Conservation (phyloP, 2,797 vertebrate genomes). For the Stomatorhinus walkeri region DNA sequence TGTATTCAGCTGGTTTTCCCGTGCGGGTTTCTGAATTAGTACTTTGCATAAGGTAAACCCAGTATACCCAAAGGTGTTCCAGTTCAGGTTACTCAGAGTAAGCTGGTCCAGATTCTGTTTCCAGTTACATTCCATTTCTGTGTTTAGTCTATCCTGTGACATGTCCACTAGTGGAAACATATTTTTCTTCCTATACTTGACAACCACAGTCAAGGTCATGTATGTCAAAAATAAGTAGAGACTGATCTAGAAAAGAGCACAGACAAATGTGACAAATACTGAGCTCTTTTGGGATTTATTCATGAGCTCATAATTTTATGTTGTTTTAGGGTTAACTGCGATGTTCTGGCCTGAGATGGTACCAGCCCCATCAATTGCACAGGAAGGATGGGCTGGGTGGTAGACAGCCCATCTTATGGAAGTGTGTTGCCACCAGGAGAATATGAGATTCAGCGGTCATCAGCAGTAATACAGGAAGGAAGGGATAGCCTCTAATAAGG, state of each 20-base stretch:
- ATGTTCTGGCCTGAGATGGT: background rate
- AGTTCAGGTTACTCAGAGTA: background rate
- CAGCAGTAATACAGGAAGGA: conserved; percentile 7
- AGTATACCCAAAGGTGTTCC: background rate
- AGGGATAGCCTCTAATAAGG: background rate
- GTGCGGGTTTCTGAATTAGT: background rate
- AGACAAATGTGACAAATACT: background rate
- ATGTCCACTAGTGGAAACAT: background rate
- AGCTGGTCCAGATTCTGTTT: background rate
- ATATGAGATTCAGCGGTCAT: background rate
- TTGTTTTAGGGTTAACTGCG: background rate
- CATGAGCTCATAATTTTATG: background rate
- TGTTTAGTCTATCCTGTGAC: background rate
- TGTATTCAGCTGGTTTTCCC: background rate
- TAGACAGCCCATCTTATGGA: background rate
- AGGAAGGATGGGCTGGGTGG: background rate
- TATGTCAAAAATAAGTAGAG: background rate
- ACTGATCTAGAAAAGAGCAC: background rate
- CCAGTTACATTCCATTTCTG: background rate
- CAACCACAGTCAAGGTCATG: background rate
- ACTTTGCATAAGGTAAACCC: background rate
- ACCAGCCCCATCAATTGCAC: background rate
- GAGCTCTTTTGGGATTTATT: background rate
- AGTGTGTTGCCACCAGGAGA: background rate
- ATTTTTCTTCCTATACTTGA: background rate